These are phyloP conservation scores for Caracal caracal DNA, from an alignment of 2,113 vertebrate species.

Conservation along the genomic window DNA sequence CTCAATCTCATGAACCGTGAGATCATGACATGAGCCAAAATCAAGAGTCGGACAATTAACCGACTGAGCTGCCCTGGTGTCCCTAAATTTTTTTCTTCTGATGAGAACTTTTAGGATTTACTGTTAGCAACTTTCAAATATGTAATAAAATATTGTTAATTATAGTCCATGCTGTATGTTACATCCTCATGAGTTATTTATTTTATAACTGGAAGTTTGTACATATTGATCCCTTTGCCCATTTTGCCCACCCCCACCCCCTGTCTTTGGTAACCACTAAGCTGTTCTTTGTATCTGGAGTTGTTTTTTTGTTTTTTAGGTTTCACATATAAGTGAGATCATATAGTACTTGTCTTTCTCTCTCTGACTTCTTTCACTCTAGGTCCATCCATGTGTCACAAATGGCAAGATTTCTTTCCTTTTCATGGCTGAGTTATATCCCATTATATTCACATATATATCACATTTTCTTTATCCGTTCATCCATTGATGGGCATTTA, in stretches of 20 bases:
- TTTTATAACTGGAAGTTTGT: neutral
- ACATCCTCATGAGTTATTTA: neutral
- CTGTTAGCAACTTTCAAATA: neutral
- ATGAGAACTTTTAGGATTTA: neutral
- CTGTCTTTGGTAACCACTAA: neutral
- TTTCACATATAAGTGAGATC: neutral
- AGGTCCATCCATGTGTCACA: neutral
- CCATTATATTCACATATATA: neutral
- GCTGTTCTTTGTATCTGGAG: neutral
- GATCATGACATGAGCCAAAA: no score
- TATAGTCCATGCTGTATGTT: neutral
- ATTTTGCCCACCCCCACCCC: neutral
- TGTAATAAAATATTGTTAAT: neutral
- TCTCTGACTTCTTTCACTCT: neutral
- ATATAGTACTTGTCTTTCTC: neutral
- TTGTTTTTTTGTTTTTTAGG: neutral
- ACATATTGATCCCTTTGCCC: neutral
- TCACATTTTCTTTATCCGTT: neutral
- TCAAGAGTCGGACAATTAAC: no score
- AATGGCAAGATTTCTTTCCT: neutral
- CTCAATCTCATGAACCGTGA: no score
- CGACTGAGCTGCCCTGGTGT: no score
- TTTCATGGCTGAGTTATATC: neutral
- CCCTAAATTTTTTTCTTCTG: neutral
- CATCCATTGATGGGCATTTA: neutral